Conservation (phyloP, 2,797 vertebrate genomes). For the Argentina silus region DNA sequence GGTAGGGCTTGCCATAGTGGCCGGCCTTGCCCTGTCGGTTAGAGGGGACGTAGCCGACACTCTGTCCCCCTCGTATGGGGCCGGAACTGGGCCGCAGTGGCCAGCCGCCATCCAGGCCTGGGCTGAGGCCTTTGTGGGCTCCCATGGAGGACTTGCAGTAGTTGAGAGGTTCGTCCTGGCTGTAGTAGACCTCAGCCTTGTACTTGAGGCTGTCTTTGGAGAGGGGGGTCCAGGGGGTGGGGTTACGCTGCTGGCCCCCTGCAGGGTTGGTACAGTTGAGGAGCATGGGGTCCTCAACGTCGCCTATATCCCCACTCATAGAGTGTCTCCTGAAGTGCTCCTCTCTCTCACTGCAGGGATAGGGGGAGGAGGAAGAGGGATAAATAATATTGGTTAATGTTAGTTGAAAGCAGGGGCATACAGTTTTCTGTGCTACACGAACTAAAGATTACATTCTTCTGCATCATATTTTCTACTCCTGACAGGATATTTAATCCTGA, state of each 20-base stretch:
- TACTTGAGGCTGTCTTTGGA: constrained; percentile 82
- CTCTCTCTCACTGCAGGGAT: constrained; percentile 72
- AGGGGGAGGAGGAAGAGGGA: constrained; percentile 10
- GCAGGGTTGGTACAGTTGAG: constrained; percentile 74
- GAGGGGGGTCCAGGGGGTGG: constrained; percentile 78
- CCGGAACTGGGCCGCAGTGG: constrained; percentile 68
- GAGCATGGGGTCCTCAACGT: constrained; percentile 73
- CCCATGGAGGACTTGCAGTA: constrained; percentile 77
- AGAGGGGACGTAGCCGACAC: constrained; percentile 61
- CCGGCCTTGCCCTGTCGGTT: constrained; percentile 72
- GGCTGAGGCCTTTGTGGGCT: constrained; percentile 72
- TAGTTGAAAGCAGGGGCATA: neutral
- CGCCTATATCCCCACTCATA: constrained; percentile 67
- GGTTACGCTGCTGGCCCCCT: constrained; percentile 71
- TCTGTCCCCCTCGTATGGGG: constrained; percentile 63
- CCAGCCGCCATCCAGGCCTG: constrained; percentile 68
- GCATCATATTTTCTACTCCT: no score
- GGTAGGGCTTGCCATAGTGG: constrained; percentile 79
- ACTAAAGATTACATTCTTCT: no score
- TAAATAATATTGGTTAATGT: neutral
- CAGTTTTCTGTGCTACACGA: no score
- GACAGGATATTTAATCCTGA: no score
- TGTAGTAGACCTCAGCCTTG: constrained; percentile 70
- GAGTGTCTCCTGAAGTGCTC: constrained; percentile 76
- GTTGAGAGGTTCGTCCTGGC: constrained; percentile 76